phyloP scores from a whole-genome alignment of 2,797 vertebrate genomes.

The Poeciliopsis infans region DNA sequence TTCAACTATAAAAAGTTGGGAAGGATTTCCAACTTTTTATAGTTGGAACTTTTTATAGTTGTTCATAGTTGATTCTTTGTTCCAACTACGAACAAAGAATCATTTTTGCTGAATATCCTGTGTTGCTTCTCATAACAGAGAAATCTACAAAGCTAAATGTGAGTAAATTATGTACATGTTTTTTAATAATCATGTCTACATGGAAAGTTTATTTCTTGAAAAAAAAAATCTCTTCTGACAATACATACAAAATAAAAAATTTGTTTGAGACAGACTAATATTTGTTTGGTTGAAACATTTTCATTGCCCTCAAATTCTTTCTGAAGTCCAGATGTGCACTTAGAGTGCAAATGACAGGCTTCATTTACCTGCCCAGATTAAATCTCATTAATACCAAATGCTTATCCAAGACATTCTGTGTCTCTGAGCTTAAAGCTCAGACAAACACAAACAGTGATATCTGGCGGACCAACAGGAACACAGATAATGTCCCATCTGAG shows the following conservation, averaged over 20 bases:
- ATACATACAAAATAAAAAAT: not conserved
- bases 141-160: not conserved
- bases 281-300: conserved; percentile 9
- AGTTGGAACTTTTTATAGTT: no score
- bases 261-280: conserved; percentile 13
- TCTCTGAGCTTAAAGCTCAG: conserved; percentile 46
- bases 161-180: not conserved
- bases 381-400: conserved; percentile 58
- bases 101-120: not conserved
- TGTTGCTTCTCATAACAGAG: not conserved
- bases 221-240: not conserved
- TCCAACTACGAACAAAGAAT: not conserved
- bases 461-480: conserved; percentile 49
- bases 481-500: conserved; percentile 70
- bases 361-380: conserved; percentile 17
- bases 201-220: not conserved
- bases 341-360: not conserved
- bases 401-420: conserved; percentile 45
- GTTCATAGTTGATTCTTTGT: no score
- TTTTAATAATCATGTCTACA: not conserved
- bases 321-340: not conserved
- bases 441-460: conserved; percentile 25
- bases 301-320: conserved; percentile 13
- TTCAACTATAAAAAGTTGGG: not conserved
- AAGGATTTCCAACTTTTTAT: no score